A percentile compares a stretch with the other conserved stretches of the same genome.
These are phyloP conservation scores for Parthenolecanium corni DNA, from an alignment of 2,888 invertebrate genomes.

Conservation along the genomic window DNA sequence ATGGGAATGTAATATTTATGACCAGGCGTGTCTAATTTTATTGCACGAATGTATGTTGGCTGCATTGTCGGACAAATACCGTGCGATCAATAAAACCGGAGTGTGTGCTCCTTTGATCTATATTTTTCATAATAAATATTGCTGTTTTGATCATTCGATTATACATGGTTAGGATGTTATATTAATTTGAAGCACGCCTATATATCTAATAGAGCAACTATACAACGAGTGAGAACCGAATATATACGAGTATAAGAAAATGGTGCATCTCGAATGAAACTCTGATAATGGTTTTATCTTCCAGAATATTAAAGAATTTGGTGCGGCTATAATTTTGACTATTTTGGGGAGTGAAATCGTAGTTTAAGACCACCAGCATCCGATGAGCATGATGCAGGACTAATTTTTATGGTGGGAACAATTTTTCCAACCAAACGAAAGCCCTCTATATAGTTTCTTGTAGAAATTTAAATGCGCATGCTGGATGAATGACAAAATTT, in stretches of 20 bases:
- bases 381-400: too few relatives aligned
- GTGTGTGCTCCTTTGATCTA: neutral
- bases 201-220: too few relatives aligned
- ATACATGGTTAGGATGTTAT: neutral
- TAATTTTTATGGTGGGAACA: too few relatives aligned
- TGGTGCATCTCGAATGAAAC: too few relatives aligned
- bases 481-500: too few relatives aligned
- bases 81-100: slow-evolving; percentile 7
- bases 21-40: slow-evolving; percentile 5
- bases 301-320: neutral
- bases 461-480: too few relatives aligned
- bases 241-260: too few relatives aligned
- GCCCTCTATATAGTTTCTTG: too few relatives aligned
- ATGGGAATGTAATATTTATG: slow-evolving; percentile 4
- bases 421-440: too few relatives aligned
- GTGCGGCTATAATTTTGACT: neutral
- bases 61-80: slow-evolving; percentile 1
- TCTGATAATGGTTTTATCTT: neutral
- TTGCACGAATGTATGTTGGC: neutral
- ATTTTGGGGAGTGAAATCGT: too few relatives aligned
- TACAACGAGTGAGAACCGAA: too few relatives aligned
- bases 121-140: neutral
- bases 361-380: too few relatives aligned
- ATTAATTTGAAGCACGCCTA: neutral
- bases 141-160: slow-evolving; percentile 1